Conservation (phyloP, 1,140 invertebrate species). For the Apis laboriosa region DNA sequence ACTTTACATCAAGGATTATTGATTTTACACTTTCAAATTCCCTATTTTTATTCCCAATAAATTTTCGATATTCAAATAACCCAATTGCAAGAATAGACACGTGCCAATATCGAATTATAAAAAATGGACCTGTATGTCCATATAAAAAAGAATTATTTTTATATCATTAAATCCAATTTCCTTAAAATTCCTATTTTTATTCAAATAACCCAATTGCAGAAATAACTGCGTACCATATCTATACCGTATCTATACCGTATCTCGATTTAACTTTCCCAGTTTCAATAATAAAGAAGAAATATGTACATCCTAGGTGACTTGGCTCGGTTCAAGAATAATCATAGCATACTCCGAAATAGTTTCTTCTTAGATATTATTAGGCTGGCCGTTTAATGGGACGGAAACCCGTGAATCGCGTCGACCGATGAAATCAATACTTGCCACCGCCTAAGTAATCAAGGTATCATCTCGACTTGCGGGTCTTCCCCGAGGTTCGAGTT, state of each 20-base stretch:
- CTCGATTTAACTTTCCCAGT: too few species aligned
- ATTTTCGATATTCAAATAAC: too few species aligned
- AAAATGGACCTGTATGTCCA: too few species aligned
- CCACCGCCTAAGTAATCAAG: conserved; percentile 79
- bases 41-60: too few species aligned
- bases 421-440: conserved; percentile 81
- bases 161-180: too few species aligned
- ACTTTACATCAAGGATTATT: not conserved
- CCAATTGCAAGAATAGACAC: too few species aligned
- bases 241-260: too few species aligned
- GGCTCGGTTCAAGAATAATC: not conserved
- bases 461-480: conserved; percentile 81
- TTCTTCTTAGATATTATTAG: conserved; percentile 59
- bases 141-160: too few species aligned
- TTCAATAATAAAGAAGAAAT: not conserved
- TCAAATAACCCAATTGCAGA: too few species aligned
- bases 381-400: conserved; percentile 74
- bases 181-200: too few species aligned
- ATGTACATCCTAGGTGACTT: not conserved
- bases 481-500: conserved; percentile 74
- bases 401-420: conserved; percentile 79
- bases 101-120: too few species aligned
- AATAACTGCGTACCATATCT: too few species aligned
- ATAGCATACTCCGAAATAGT: conserved; percentile 11
- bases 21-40: not conserved